phyloP scores from a whole-genome alignment of 2,797 vertebrate species.

The Hybognathus amarus region DNA sequence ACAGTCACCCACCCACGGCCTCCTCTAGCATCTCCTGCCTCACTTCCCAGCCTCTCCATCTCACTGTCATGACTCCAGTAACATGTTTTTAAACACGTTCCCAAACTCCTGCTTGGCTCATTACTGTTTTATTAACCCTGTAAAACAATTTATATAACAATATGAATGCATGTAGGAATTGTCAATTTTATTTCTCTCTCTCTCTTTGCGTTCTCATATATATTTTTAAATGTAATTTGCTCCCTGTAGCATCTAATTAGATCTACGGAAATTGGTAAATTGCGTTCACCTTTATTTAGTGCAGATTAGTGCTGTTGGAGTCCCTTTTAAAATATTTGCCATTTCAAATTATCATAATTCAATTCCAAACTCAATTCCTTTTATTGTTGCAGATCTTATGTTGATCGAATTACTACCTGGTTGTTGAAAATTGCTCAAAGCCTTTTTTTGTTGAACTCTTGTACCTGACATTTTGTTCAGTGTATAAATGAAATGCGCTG shows the following conservation, averaged over 20 bases:
- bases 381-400: slow-evolving; percentile 32
- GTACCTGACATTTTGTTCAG: slow-evolving; percentile 43
- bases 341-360: slow-evolving; percentile 41
- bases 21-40: slow-evolving; percentile 40
- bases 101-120: slow-evolving; percentile 29
- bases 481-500: slow-evolving; percentile 29
- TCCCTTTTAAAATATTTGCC: slow-evolving; percentile 32
- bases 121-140: slow-evolving; percentile 39
- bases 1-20: slow-evolving; percentile 49
- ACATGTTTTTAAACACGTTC: slow-evolving; percentile 20
- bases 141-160: slow-evolving; percentile 38
- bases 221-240: slow-evolving; percentile 17
- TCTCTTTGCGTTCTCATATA: slow-evolving; percentile 2
- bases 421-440: slow-evolving; percentile 43
- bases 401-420: slow-evolving; percentile 17
- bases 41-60: slow-evolving; percentile 14
- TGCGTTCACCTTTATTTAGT: slow-evolving; percentile 38
- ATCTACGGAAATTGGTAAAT: slow-evolving; percentile 35
- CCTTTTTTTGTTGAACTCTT: slow-evolving; percentile 32
- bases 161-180: slow-evolving; percentile 21
- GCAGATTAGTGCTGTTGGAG: slow-evolving; percentile 6
- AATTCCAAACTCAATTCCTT: slow-evolving; percentile 39
- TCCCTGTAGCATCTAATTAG: slow-evolving; percentile 39
- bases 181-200: slow-evolving; percentile 17
- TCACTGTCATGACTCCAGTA: slow-evolving; percentile 7